Percentiles rank a stretch among this genome's conserved stretches.
Evolutionary conservation across 2,797 vertebrate genomes (phyloP).

Genomic region (Tympanoctomys barrerae): DNA sequence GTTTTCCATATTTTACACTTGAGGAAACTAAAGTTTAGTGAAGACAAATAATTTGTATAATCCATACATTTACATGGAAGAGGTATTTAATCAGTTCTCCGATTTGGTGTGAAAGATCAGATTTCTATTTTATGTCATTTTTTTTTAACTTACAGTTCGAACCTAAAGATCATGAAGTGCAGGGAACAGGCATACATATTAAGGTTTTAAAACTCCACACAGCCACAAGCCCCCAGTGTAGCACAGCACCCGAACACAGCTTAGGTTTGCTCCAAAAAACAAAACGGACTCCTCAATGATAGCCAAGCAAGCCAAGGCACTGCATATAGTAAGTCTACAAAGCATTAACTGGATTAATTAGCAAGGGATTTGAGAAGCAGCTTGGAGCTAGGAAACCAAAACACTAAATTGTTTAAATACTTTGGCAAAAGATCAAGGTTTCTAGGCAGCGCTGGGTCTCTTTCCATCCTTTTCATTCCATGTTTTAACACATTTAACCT

Average conservation of each 20-base stretch:
- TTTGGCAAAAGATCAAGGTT: conserved; percentile 93
- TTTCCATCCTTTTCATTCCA: conserved; percentile 85
- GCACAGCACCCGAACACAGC: conserved; percentile 86
- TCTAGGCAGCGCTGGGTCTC: conserved; percentile 90
- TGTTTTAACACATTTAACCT: conserved; percentile 92
- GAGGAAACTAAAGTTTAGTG: conserved; percentile 46
- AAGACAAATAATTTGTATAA: conserved; percentile 54
- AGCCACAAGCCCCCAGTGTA: conserved; percentile 90
- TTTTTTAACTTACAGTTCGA: conserved; percentile 56
- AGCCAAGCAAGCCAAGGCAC: conserved; percentile 87
- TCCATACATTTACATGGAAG: conserved; percentile 13
- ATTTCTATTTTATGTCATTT: conserved; percentile 50
- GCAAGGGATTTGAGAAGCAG: conserved; percentile 92
- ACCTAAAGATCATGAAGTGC: conserved; percentile 6
- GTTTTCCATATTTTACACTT: conserved; percentile 61
- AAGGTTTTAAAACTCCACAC: conserved; percentile 85
- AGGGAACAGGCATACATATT: conserved; percentile 20
- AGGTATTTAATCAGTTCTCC: background rate
- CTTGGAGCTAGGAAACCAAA: conserved; percentile 92
- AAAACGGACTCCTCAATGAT: conserved; percentile 86
- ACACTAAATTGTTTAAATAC: conserved; percentile 94
- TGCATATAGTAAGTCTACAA: conserved; percentile 90
- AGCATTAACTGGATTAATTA: conserved; percentile 94
- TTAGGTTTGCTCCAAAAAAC: conserved; percentile 88
- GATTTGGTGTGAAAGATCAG: conserved; percentile 36